Conservation (phyloP, 2,888 invertebrate genomes). For the Cecidostiba fungosa region DNA sequence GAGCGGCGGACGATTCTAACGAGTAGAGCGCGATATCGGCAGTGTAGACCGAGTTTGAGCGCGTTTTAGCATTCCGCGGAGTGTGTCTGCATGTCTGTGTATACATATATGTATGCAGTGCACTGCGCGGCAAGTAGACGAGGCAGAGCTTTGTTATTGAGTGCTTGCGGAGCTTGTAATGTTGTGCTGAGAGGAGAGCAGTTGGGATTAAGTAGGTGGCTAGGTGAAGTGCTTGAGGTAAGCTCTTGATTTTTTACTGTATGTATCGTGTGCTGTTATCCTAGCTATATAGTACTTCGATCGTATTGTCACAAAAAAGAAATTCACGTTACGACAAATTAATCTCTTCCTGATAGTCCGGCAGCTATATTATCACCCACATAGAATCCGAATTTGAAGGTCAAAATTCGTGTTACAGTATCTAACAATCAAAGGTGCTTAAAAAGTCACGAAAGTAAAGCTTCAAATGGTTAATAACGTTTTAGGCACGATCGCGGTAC, state of each 20-base stretch:
- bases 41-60: background rate
- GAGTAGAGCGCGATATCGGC: background rate
- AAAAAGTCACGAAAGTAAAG: no score
- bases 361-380: no score
- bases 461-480: no score
- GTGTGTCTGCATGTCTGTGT: background rate
- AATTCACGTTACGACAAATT: no score
- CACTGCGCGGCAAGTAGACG: background rate
- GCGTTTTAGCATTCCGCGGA: constrained; percentile 13
- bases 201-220: background rate
- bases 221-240: background rate
- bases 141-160: background rate
- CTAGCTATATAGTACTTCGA: no score
- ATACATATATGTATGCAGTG: no score
- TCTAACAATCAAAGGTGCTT: no score
- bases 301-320: no score
- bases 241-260: background rate
- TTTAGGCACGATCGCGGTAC: no score
- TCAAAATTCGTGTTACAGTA: no score
- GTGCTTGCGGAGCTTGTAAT: constrained; percentile 5
- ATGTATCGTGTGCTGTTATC: background rate
- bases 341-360: no score
- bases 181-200: background rate
- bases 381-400: no score
- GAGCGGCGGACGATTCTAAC: constrained; percentile 5